Conservation (phyloP, 30 jellyfish, hydroid and myxozoan species). For the Catostylus mosaicus region DNA sequence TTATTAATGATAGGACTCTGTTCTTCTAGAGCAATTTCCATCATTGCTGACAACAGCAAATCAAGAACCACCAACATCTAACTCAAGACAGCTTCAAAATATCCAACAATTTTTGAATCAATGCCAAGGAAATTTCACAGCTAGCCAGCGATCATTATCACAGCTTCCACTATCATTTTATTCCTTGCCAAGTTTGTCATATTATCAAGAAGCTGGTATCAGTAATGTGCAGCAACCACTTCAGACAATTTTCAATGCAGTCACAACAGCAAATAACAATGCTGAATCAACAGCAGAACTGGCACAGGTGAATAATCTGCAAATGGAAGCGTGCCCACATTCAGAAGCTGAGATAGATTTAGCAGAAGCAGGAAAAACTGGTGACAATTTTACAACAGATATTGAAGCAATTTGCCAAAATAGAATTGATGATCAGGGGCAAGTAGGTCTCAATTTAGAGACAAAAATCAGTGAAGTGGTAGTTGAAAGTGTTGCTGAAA, state of each 20-base stretch:
- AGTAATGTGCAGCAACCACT: conserved; percentile 5
- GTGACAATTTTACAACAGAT: not conserved
- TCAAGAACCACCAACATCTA: not conserved
- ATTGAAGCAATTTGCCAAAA: not conserved
- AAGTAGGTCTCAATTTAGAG: not conserved
- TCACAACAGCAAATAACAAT: not conserved
- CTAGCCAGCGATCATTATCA: not conserved
- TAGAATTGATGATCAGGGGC: not conserved
- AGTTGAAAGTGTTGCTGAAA: not conserved
- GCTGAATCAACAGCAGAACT: not conserved
- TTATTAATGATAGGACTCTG: too few relatives aligned
- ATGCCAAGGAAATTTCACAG: not conserved
- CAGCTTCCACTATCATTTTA: conserved; percentile 13
- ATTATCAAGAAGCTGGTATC: not conserved
- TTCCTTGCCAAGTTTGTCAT: not conserved
- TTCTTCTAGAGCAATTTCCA: not conserved
- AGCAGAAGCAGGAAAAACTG: not conserved
- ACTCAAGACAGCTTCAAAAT: conserved; percentile 1
- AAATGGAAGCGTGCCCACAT: not conserved
- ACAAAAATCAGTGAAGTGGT: not conserved
- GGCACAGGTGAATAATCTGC: not conserved
- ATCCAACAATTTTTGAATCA: conserved; percentile 13
- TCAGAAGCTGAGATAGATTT: not conserved
- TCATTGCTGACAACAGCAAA: not conserved
- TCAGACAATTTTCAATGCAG: not conserved